These are phyloP conservation scores for Drosophila kanapiae DNA, from an alignment of 1,140 invertebrate species.

Conservation along the genomic window DNA sequence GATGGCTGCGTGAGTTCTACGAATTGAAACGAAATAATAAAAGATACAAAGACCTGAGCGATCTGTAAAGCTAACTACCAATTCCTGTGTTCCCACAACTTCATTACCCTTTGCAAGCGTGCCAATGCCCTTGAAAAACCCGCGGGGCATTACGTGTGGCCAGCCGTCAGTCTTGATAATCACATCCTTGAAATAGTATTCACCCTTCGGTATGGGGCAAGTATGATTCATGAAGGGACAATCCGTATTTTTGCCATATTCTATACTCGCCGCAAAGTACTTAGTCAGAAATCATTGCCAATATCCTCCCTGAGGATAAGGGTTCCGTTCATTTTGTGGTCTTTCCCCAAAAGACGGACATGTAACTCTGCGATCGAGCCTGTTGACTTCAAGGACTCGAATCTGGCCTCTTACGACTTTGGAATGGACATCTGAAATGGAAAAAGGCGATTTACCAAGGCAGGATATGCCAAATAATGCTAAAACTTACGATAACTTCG, in stretches of 20 bases:
- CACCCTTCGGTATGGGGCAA: neutral
- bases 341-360: neutral
- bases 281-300: neutral
- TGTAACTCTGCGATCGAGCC: neutral
- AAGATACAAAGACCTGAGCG: neutral
- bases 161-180: neutral
- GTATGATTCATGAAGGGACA: neutral
- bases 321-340: neutral
- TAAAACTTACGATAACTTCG: neutral
- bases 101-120: neutral
- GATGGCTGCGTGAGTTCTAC: constrained; percentile 31
- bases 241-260: neutral
- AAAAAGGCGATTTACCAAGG: too few relatives aligned
- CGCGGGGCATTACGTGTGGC: neutral
- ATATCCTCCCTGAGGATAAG: neutral
- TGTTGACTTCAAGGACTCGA: neutral
- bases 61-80: neutral
- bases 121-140: neutral
- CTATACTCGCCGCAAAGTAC: neutral
- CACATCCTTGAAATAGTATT: neutral
- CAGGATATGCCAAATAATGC: too few relatives aligned
- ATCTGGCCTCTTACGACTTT: neutral
- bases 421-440: neutral
- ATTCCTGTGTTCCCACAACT: neutral
- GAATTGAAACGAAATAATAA: neutral